phyloP scores from a whole-genome alignment of 2,888 invertebrate species.

The Pyrochroa serraticornis region DNA sequence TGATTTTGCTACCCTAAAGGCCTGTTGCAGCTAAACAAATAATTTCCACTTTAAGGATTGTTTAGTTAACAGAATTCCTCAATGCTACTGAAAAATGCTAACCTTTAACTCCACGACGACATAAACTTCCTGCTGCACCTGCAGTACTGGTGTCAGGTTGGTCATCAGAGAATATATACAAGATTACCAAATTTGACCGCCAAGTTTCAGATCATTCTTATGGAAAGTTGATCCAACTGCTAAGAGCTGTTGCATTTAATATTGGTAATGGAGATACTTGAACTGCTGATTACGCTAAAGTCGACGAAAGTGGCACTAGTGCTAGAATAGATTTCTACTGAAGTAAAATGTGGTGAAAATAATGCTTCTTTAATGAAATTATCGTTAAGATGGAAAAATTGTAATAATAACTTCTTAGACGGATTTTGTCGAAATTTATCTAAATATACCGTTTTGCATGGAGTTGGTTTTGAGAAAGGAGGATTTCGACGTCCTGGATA shows the following conservation, averaged over 20 bases:
- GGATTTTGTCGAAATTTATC: not conserved
- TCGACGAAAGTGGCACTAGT: not conserved
- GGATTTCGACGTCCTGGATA: conserved; percentile 76
- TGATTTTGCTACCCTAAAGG: conserved; percentile 21
- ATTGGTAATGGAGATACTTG: conserved; percentile 12
- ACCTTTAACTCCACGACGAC: conserved; percentile 12
- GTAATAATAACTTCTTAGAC: no score
- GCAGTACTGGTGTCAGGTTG: conserved; percentile 22
- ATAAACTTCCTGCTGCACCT: not conserved
- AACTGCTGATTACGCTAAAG: conserved; percentile 5
- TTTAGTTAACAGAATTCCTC: not conserved
- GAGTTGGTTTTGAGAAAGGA: conserved; percentile 86
- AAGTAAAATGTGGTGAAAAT: not conserved
- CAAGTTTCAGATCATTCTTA: not conserved
- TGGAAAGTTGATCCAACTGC: conserved; percentile 2
- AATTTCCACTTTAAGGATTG: not conserved
- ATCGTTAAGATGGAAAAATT: no score
- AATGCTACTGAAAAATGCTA: not conserved
- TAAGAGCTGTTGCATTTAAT: conserved; percentile 9
- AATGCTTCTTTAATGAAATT: not conserved
- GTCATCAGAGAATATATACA: conserved; percentile 19
- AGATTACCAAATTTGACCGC: not conserved
- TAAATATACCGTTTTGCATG: conserved; percentile 43
- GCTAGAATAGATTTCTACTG: conserved; percentile 3
- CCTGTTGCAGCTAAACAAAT: not conserved